Conservation (phyloP, 2,888 invertebrate genomes). For the Acanthosoma haemorrhoidale region DNA sequence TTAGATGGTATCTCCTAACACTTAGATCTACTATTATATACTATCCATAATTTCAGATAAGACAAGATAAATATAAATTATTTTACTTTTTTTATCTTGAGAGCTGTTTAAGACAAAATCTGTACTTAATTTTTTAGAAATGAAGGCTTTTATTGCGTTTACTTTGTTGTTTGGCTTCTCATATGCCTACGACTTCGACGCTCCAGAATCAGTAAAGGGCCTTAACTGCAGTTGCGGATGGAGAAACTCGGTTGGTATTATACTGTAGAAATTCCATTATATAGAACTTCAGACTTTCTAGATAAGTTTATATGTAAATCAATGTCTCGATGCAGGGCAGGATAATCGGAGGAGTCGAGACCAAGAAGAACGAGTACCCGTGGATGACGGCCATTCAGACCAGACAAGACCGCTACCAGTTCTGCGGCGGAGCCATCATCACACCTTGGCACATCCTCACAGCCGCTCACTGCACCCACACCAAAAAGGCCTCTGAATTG, state of each 20-base stretch:
- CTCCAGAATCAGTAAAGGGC: too few species aligned
- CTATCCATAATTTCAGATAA: too few species aligned
- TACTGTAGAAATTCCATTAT: background rate
- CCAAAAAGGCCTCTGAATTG: background rate
- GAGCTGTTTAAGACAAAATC: too few species aligned
- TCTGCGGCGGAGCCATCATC: constrained; percentile 76
- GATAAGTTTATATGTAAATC: background rate
- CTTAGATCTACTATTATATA: too few species aligned
- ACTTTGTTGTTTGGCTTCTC: too few species aligned
- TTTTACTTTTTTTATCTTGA: too few species aligned
- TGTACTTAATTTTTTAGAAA: too few species aligned
- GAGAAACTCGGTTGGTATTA: background rate
- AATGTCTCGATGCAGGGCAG: background rate
- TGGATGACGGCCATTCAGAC: constrained; percentile 73
- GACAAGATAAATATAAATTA: too few species aligned
- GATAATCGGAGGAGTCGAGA: constrained; percentile 27
- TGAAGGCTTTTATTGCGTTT: too few species aligned
- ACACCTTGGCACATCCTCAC: constrained; percentile 73
- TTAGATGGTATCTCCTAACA: too few species aligned
- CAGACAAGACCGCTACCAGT: constrained; percentile 55
- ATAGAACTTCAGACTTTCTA: background rate
- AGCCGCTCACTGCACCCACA: constrained; percentile 65
- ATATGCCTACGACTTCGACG: too few species aligned
- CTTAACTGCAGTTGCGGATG: background rate
- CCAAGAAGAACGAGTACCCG: constrained; percentile 59